These are phyloP conservation scores for Torymus aiolomorphi DNA, from an alignment of 2,888 invertebrate species.

Conservation along the genomic window DNA sequence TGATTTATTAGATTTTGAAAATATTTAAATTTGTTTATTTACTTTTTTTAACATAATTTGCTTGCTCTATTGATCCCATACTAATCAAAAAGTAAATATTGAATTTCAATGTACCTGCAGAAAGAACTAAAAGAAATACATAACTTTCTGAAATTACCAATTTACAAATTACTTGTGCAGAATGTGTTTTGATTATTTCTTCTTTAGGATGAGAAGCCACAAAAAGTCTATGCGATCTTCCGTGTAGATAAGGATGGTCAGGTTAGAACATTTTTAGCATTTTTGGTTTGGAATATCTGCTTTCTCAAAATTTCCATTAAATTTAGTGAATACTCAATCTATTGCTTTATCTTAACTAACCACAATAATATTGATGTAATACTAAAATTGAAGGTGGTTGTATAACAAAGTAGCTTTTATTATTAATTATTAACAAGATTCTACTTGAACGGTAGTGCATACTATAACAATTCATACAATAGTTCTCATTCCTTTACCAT, in stretches of 20 bases:
- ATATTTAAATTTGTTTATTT: constrained; percentile 15
- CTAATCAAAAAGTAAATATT: constrained; percentile 17
- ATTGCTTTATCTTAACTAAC: background rate
- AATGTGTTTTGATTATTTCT: constrained; percentile 69
- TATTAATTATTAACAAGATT: background rate
- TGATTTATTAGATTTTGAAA: constrained; percentile 18
- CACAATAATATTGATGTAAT: background rate
- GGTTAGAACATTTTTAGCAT: constrained; percentile 73
- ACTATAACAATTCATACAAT: background rate
- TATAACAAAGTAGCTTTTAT: background rate
- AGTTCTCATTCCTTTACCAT: background rate
- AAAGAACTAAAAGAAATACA: constrained; percentile 18
- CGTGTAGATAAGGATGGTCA: constrained; percentile 76
- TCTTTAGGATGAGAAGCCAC: constrained; percentile 75
- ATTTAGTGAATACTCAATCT: background rate
- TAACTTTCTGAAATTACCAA: constrained; percentile 45
- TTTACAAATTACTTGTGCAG: constrained; percentile 49
- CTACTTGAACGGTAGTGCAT: constrained; percentile 4
- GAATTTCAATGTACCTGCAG: constrained; percentile 3
- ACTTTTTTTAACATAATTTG: constrained; percentile 31
- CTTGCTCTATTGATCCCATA: constrained; percentile 16
- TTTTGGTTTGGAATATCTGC: constrained; percentile 52
- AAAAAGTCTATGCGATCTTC: constrained; percentile 76
- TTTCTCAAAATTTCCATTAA: constrained; percentile 22
- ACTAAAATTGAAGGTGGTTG: background rate